Conservation (phyloP, 2,113 vertebrate species). For the Rafetus swinhoei region DNA sequence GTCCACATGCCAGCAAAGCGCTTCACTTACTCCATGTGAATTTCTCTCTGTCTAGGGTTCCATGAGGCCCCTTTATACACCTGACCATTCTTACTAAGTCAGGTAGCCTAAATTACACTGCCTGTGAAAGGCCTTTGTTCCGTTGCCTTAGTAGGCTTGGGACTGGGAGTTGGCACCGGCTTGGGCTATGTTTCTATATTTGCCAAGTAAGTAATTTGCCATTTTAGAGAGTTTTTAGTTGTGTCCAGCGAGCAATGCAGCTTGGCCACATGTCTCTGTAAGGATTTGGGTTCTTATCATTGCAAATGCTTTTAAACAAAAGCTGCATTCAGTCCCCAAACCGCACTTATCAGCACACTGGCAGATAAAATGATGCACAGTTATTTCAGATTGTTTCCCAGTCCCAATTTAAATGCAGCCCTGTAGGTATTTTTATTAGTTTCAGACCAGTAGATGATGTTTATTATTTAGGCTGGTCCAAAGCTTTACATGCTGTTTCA, state of each 20-base stretch:
- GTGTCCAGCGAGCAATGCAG: constrained; percentile 64
- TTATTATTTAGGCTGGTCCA: constrained; percentile 36
- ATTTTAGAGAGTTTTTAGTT: constrained; percentile 53
- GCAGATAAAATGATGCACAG: constrained; percentile 57
- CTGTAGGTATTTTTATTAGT: constrained; percentile 10
- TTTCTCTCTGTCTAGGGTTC: constrained; percentile 81
- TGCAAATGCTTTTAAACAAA: constrained; percentile 58
- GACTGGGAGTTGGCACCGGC: constrained; percentile 61
- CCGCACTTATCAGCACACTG: constrained; percentile 62
- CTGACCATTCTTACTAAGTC: constrained; percentile 78
- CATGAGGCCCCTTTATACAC: constrained; percentile 79
- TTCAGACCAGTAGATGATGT: constrained; percentile 8
- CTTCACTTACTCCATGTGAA: constrained; percentile 81
- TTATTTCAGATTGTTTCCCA: constrained; percentile 70
- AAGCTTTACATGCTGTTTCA: constrained; percentile 19
- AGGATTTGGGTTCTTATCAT: constrained; percentile 61
- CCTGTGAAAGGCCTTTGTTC: constrained; percentile 84
- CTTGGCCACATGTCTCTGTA: constrained; percentile 55
- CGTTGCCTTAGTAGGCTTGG: constrained; percentile 27
- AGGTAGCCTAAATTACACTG: constrained; percentile 76
- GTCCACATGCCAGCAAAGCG: constrained; percentile 83
- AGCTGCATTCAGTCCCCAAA: constrained; percentile 65
- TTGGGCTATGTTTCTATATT: constrained; percentile 43
- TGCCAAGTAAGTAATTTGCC: constrained; percentile 68
- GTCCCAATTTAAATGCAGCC: constrained; percentile 43